Percentiles rank a stretch among this genome's conserved stretches.
These are phyloP conservation scores for Crotalus tigris DNA, from an alignment of 2,113 vertebrate species.

Conservation along the genomic window DNA sequence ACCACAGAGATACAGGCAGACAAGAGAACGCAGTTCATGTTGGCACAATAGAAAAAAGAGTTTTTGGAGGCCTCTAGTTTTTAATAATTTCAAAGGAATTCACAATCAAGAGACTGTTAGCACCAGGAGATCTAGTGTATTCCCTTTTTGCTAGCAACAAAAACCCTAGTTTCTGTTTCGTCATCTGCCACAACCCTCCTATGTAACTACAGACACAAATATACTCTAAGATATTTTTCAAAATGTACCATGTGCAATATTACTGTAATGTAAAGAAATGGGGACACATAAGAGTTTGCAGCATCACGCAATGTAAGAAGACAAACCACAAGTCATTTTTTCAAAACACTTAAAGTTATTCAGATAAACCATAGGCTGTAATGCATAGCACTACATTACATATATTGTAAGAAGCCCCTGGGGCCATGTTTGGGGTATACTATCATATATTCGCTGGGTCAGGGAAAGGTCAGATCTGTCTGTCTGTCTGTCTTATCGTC, in stretches of 20 bases:
- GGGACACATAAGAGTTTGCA: background rate
- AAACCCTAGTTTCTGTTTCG: background rate
- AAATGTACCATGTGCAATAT: background rate
- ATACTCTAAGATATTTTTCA: background rate
- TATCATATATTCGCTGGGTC: constrained; percentile 44
- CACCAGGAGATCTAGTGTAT: background rate
- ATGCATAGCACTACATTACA: background rate
- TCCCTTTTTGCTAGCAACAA: background rate
- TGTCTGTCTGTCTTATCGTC: too few species aligned
- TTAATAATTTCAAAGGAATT: background rate
- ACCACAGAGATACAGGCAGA: background rate
- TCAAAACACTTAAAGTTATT: background rate
- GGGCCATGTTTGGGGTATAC: constrained; percentile 32
- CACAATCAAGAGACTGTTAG: background rate
- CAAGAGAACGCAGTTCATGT: background rate
- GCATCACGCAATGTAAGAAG: background rate
- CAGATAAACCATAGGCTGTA: background rate
- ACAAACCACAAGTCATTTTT: background rate
- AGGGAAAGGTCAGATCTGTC: too few species aligned
- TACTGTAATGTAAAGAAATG: background rate
- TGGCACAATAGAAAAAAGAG: background rate
- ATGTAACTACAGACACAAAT: background rate
- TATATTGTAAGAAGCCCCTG: background rate
- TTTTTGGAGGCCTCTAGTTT: background rate
- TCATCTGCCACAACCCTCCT: background rate